These are phyloP conservation scores for Heliconius cydno DNA, from an alignment of 2,888 invertebrate genomes.

Conservation along the genomic window DNA sequence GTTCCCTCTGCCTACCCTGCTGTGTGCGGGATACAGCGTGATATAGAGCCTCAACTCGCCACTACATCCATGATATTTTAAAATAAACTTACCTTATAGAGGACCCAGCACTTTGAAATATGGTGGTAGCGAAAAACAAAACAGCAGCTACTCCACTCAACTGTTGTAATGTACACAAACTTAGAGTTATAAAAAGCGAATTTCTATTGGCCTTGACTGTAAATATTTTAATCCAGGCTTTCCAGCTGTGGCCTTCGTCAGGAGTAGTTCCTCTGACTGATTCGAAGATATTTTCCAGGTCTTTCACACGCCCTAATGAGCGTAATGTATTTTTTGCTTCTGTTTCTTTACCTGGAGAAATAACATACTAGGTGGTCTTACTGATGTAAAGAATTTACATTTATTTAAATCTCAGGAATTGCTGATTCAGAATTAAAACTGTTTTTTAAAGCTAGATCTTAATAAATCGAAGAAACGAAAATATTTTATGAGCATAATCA, in stretches of 20 bases:
- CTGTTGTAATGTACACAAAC: slow-evolving; percentile 54
- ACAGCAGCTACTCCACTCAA: slow-evolving; percentile 58
- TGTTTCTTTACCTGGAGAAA: slow-evolving; percentile 54
- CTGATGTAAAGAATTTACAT: not conserved
- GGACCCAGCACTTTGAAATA: slow-evolving; percentile 59
- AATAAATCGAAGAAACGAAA: too few relatives aligned
- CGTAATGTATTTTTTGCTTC: slow-evolving; percentile 57
- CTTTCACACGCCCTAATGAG: slow-evolving; percentile 54
- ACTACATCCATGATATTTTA: not conserved
- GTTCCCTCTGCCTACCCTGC: too few relatives aligned
- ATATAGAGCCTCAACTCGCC: too few relatives aligned
- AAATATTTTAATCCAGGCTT: slow-evolving; percentile 60
- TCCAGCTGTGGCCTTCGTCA: slow-evolving; percentile 54
- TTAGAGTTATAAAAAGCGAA: slow-evolving; percentile 57
- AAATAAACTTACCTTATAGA: slow-evolving; percentile 49
- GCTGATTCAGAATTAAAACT: not conserved
- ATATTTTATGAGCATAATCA: too few relatives aligned
- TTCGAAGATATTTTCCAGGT: slow-evolving; percentile 57
- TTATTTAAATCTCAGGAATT: not conserved
- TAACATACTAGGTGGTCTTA: not conserved
- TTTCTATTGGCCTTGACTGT: slow-evolving; percentile 58
- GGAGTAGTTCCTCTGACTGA: slow-evolving; percentile 54
- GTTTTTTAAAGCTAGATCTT: too few relatives aligned
- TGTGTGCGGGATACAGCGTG: too few relatives aligned
- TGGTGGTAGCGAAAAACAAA: slow-evolving; percentile 58